phyloP scores from a whole-genome alignment of 2,888 invertebrate species.

The Pammene fasciana region DNA sequence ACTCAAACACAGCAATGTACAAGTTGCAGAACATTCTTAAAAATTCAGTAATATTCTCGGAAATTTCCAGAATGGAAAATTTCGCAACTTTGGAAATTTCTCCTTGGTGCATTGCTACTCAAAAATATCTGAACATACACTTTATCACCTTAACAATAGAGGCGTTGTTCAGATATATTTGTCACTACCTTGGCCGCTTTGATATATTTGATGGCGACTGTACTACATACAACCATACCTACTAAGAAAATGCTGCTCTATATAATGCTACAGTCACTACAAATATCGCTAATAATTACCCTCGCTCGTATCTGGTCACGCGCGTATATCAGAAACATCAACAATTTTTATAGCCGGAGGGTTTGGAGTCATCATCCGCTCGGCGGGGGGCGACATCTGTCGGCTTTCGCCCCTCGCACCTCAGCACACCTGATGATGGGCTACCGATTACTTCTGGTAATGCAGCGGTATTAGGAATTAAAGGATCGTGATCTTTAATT shows the following conservation, averaged over 20 bases:
- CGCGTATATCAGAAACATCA: conserved; percentile 43
- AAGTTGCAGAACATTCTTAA: too few species aligned
- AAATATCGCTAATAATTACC: conserved; percentile 43
- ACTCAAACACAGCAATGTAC: too few species aligned
- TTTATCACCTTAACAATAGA: too few species aligned
- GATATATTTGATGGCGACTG: too few species aligned
- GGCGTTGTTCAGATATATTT: too few species aligned
- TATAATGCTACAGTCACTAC: background rate
- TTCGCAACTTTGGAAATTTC: too few species aligned
- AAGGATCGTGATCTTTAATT: conserved; percentile 1
- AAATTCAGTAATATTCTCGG: too few species aligned
- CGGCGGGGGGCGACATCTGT: conserved; percentile 80
- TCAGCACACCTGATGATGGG: conserved; percentile 52
- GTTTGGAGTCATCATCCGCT: conserved; percentile 68
- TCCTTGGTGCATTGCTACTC: too few species aligned
- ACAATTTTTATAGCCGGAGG: conserved; percentile 62
- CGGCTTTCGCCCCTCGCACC: conserved; percentile 57
- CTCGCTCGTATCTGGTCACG: conserved; percentile 54
- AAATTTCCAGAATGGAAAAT: too few species aligned
- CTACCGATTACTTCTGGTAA: conserved; percentile 35
- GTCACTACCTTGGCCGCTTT: too few species aligned
- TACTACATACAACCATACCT: too few species aligned
- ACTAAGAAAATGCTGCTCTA: background rate
- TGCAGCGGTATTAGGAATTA: conserved; percentile 24
- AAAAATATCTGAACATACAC: too few species aligned